A percentile compares a stretch with the other conserved stretches of the same genome.
phyloP scores from a whole-genome alignment of 2,797 vertebrate genomes.

The Euthynnus affinis region DNA sequence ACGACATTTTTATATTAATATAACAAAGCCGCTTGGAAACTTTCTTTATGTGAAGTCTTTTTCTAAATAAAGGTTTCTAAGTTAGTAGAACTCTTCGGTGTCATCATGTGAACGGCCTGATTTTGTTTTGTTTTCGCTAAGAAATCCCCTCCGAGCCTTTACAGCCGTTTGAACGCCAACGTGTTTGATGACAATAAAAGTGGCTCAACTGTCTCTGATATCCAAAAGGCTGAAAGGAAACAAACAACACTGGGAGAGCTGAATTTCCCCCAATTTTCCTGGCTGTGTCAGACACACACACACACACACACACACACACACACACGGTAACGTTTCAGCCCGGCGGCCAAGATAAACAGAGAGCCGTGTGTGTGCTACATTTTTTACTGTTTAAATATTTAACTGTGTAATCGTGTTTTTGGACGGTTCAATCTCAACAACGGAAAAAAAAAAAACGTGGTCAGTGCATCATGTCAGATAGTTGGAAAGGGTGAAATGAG shows the following conservation, averaged over 20 bases:
- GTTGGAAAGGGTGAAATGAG: background rate
- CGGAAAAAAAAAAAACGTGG: too few species aligned
- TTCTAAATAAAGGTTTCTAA: background rate
- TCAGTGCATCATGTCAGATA: background rate
- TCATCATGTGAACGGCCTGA: background rate
- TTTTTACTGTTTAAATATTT: background rate
- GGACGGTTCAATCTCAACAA: too few species aligned
- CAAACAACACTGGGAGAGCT: background rate
- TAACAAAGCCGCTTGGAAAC: background rate
- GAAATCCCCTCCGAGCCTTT: background rate
- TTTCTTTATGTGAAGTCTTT: accelerated
- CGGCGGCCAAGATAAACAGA: background rate
- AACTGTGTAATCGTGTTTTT: background rate
- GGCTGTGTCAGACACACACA: background rate
- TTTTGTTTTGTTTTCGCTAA: background rate
- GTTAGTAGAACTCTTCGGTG: background rate
- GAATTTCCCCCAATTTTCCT: background rate
- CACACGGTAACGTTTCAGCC: background rate
- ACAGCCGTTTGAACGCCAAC: background rate
- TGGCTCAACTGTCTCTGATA: background rate
- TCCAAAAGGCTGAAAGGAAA: background rate
- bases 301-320: background rate
- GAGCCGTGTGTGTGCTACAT: background rate
- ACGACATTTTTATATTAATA: background rate
- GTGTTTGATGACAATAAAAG: background rate